phyloP scores from a whole-genome alignment of 2,888 invertebrate genomes.

The Acrobasis consociella region DNA sequence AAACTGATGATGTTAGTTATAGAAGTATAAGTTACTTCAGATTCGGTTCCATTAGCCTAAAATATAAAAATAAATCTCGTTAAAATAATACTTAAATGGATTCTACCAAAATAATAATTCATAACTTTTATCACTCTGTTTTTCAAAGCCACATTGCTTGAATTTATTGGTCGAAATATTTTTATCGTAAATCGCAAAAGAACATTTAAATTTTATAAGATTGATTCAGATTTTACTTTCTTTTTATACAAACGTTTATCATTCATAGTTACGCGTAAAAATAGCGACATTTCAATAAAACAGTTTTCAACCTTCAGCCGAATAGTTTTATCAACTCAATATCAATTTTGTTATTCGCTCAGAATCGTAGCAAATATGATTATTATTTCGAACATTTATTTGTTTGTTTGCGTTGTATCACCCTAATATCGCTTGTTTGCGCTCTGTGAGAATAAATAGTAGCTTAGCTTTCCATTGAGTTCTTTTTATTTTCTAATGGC shows the following conservation, averaged over 20 bases:
- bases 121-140: too few species aligned
- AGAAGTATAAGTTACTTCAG: neutral
- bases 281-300: too few species aligned
- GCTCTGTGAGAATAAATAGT: neutral
- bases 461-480: neutral
- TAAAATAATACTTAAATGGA: neutral
- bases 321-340: too few species aligned
- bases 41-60: neutral
- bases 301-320: too few species aligned
- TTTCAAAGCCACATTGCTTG: neutral
- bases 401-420: conserved; percentile 9
- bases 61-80: neutral
- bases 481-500: neutral
- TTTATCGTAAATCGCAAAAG: neutral
- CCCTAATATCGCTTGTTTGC: conserved; percentile 1
- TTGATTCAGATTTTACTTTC: too few species aligned
- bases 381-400: conserved; percentile 4
- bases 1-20: neutral
- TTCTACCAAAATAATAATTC: too few species aligned
- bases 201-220: neutral
- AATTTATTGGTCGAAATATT: neutral
- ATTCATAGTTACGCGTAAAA: too few species aligned
- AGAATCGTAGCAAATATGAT: conserved; percentile 7
- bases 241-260: too few species aligned
- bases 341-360: neutral